These are phyloP conservation scores for Prosopocoilus inquinatus DNA, from an alignment of 2,888 invertebrate species.

Conservation along the genomic window DNA sequence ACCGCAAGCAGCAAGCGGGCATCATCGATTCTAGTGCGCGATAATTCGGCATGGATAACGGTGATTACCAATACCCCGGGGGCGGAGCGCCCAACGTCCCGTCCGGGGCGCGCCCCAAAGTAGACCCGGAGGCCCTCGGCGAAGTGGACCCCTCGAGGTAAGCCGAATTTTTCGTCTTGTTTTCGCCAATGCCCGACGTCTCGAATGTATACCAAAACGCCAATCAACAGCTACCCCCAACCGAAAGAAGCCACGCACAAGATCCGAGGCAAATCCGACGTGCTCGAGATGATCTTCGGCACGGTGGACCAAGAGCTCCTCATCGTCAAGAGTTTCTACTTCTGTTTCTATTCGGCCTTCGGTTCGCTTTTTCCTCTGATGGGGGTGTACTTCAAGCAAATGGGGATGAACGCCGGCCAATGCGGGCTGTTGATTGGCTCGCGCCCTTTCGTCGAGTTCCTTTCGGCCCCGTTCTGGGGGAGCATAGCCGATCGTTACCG, in stretches of 20 bases:
- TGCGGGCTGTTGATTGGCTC: slow-evolving; percentile 93
- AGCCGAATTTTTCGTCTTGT: background rate
- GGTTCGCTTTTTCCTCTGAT: slow-evolving; percentile 97
- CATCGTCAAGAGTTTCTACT: slow-evolving; percentile 96
- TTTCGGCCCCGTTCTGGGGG: slow-evolving; percentile 98
- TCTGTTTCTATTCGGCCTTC: slow-evolving; percentile 99
- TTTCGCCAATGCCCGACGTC: background rate
- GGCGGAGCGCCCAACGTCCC: slow-evolving; percentile 12
- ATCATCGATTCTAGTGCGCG: slow-evolving; percentile 32
- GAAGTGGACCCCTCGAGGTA: slow-evolving; percentile 82
- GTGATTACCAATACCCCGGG: slow-evolving; percentile 36
- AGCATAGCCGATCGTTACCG: slow-evolving; percentile 85
- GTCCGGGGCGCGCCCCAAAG: slow-evolving; percentile 64
- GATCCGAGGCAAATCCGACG: slow-evolving; percentile 81
- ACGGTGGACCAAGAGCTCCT: slow-evolving; percentile 87
- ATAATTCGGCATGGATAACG: slow-evolving; percentile 36
- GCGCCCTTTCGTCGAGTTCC: slow-evolving; percentile 94
- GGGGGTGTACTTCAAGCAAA: slow-evolving; percentile 99
- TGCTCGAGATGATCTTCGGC: slow-evolving; percentile 79
- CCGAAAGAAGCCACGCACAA: slow-evolving; percentile 88
- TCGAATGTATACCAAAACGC: background rate
- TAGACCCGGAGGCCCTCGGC: slow-evolving; percentile 78
- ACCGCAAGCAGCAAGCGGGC: slow-evolving; percentile 19
- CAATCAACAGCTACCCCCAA: slow-evolving; percentile 66
- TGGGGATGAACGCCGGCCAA: slow-evolving; percentile 96